Percentiles rank a stretch among this genome's conserved stretches.
Evolutionary conservation across 2,113 vertebrate genomes (phyloP).

Genomic region (Corydoras sp.): DNA sequence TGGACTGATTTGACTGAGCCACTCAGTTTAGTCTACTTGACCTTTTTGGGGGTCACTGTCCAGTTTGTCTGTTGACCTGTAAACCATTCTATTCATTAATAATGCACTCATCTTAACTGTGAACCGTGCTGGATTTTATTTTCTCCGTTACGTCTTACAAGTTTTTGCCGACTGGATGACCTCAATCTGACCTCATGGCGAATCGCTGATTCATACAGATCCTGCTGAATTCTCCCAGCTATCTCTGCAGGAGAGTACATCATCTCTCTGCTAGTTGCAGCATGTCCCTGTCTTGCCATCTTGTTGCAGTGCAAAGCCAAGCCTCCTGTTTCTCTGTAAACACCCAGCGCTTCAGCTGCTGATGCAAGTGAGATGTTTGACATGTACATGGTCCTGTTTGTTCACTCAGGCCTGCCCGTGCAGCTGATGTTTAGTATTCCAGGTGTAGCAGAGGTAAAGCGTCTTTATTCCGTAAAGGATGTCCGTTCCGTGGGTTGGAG

Average conservation of each 20-base stretch:
- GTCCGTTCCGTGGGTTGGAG: slow-evolving; percentile 19
- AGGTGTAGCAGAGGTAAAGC: no score
- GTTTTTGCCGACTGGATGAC: slow-evolving; percentile 1
- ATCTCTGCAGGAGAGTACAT: slow-evolving; percentile 9
- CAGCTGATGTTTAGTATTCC: neutral
- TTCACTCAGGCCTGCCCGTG: slow-evolving; percentile 33
- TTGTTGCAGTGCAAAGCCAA: no score
- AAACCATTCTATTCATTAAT: neutral
- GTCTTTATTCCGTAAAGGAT: neutral
- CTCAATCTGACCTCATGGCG: slow-evolving; percentile 13
- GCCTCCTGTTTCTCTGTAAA: no score
- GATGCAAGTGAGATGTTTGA: slow-evolving; percentile 44
- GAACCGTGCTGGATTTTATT: neutral
- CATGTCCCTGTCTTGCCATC: no score
- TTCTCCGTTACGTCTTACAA: slow-evolving; percentile 24
- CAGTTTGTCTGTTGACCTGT: slow-evolving; percentile 4
- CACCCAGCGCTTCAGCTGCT: neutral
- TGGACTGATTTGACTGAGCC: no score
- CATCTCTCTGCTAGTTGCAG: no score
- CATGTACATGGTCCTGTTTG: slow-evolving; percentile 44
- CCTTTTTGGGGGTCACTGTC: neutral
- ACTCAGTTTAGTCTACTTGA: slow-evolving; percentile 3
- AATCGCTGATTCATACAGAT: slow-evolving; percentile 23
- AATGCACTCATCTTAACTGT: neutral
- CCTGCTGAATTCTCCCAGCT: slow-evolving; percentile 24